phyloP scores from a whole-genome alignment of 2,888 invertebrate species.

The Dynastes tityus region DNA sequence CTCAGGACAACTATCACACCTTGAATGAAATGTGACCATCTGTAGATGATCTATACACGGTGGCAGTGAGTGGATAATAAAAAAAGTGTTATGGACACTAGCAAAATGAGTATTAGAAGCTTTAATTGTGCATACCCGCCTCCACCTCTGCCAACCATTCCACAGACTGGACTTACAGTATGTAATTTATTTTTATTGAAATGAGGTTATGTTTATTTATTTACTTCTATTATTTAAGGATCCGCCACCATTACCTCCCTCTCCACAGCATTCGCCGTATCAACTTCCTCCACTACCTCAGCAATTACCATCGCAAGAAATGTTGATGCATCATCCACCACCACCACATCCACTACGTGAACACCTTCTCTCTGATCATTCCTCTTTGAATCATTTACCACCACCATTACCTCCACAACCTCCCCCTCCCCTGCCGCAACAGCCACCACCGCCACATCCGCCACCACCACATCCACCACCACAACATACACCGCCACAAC shows the following conservation, averaged over 20 bases:
- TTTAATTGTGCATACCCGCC: constrained; percentile 22
- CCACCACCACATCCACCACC: constrained; percentile 8
- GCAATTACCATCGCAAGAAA: neutral
- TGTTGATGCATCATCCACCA: neutral
- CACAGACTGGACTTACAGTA: constrained; percentile 14
- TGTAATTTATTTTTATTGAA: neutral
- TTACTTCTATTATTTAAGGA: constrained; percentile 7
- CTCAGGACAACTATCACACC: too few relatives aligned
- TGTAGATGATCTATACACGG: too few relatives aligned
- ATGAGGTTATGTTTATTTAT: constrained; percentile 20
- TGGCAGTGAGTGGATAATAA: too few relatives aligned
- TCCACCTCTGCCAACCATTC: constrained; percentile 14
- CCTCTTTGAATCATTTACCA: neutral
- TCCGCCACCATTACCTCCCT: constrained; percentile 6
- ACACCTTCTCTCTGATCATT: neutral
- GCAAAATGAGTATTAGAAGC: constrained; percentile 22
- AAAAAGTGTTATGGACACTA: too few relatives aligned
- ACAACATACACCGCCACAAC: neutral
- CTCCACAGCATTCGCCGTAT: neutral
- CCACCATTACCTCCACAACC: constrained; percentile 5
- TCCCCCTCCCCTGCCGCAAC: neutral
- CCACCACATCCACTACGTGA: neutral
- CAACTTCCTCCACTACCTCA: neutral
- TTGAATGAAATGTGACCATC: too few relatives aligned
- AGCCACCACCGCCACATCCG: neutral